Evolutionary conservation across 2,113 vertebrate genomes (phyloP).

Genomic region (Calonectris borealis): DNA sequence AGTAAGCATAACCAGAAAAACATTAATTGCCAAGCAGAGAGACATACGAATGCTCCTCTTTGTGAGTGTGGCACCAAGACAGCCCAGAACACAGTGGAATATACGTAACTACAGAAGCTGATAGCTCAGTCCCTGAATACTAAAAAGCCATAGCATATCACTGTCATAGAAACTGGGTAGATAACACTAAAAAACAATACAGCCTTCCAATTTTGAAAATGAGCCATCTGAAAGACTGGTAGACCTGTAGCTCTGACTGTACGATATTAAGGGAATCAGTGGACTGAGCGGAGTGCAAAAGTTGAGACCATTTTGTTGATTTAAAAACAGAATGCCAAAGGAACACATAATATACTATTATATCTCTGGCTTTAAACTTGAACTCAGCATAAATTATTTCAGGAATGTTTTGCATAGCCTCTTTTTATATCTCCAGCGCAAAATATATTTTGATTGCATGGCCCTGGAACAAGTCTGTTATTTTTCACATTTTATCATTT

Average conservation of each 20-base stretch:
- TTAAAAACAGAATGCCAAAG: constrained; percentile 51
- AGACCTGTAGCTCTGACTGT: not conserved
- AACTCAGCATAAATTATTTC: constrained; percentile 65
- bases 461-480: constrained; percentile 33
- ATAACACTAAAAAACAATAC: not conserved
- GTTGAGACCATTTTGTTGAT: constrained; percentile 16
- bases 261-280: not conserved
- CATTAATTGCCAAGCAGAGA: not conserved
- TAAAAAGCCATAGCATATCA: not conserved
- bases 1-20: not conserved
- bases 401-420: constrained; percentile 57
- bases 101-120: not conserved
- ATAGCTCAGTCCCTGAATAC: not conserved
- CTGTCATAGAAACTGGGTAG: not conserved
- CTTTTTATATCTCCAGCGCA: constrained; percentile 56
- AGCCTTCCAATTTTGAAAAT: not conserved
- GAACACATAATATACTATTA: constrained; percentile 46
- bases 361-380: constrained; percentile 59
- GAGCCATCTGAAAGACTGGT: not conserved
- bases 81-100: not conserved
- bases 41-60: not conserved
- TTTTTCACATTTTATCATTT: constrained; percentile 64
- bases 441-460: constrained; percentile 58
- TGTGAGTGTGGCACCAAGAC: not conserved
- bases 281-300: not conserved